Evolutionary conservation across 1,140 invertebrate genomes (phyloP), one percentile per base, ranked within the genome.

Genomic region (Choristoneura fumiferana): DNA sequence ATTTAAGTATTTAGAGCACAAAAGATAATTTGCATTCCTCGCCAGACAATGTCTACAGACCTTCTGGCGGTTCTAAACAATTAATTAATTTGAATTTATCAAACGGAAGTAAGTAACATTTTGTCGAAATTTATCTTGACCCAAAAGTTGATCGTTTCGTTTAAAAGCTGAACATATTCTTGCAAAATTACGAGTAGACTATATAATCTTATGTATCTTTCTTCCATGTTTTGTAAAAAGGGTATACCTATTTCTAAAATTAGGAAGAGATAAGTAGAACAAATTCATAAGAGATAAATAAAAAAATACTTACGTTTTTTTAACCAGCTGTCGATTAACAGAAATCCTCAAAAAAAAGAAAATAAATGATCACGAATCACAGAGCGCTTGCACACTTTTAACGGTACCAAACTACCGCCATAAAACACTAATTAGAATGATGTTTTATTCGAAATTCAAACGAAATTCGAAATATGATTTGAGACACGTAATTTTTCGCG

Each of bases 401-500:
- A 22, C 43, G 29, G 29, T 17, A 49, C 22, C 22, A 6, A 29
- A 29, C 2, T 29, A 29, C 22, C 22, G 22, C 2, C 22, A 49
- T 22, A 45, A 49, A 33, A 12, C 43, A 49, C 43, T 22, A 49
- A 33, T 18, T 45, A 17, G 13, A 17, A 45, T 22, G 12, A 29
- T 22, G n/a, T 49, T 22, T 45, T 17, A 29, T 49, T 33, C 12
- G 18, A 15, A 45, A 49, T 22, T 49, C 17, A 17, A 29, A 29
- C 22, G 2, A 6, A 29, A 29, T 2, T 29, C 22, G 22, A 6
- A 6, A 29, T 29, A 29, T 29, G 43, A 49, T 43, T 43, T n/a
- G 43, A 49, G 29, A 49, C 69, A 73, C 81, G 80, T 83, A 84
- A 81, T 75, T 84, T 87, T 87, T 79, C 80, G 84, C 84, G 84